Evolutionary conservation across 2,888 invertebrate species (phyloP), one percentile per base, ranked within the genome.

Genomic region (Drosophila lutescens): DNA sequence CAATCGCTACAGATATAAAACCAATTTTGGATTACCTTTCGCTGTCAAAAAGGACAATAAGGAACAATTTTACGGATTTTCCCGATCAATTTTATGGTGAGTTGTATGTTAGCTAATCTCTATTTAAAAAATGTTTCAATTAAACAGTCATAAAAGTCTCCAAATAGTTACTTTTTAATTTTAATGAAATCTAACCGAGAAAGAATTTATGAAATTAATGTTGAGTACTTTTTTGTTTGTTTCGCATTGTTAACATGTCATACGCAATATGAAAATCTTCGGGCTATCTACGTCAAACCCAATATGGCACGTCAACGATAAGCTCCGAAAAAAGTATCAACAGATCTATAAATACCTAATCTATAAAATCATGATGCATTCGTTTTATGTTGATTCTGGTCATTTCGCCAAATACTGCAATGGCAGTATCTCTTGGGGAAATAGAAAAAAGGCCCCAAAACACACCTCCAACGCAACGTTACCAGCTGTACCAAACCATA

Each of bases 21-120:
- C 36, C 40, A 53, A 41, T 20, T 55, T 79, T 51, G 77, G 61
- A 76, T 71, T 61, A 65, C 46, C 15, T 15, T 17, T 46, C 10
- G 47, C 12, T 17, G 13, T 17, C 30, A 6, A 26, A 43, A 36
- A 58, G 68, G 54, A 55, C 51, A 66, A 57, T 38, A 38, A n/a
- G 26, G 44, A 8, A 41, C 8, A 36, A 51, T 5, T 54, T 59
- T 55, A 49, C 58, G 70, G 73, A 71, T 76, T 72, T 66, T 53
- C 43, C 44, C 20, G 20, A 15, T 53, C 10, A 65, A 70, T 71
- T 82, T 67, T 82, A 82, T 82, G 82, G 82, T 82, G 17, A 82
- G 82, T 41, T 26, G 26, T 6, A 6, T 26, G 26, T 26, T 26
- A 26, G 26, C 26, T 26, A 26, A 26, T 26, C 2, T 26, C 23